phyloP scores from a whole-genome alignment of 2,113 vertebrate genomes.

The Acrocephalus arundinaceus region DNA sequence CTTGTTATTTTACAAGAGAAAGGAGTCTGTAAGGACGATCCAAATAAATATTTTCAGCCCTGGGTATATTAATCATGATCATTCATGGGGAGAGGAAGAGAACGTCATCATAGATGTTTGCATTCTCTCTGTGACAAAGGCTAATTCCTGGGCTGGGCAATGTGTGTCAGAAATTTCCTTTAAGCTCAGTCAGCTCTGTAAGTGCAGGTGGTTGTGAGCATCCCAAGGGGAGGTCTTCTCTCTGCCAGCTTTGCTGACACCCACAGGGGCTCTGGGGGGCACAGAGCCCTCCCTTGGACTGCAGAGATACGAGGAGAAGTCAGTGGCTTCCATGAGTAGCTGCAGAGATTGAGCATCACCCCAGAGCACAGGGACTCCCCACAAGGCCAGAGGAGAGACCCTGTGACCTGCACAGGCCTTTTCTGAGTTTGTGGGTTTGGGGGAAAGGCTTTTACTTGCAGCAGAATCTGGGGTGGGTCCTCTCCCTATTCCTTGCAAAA shows the following conservation, averaged over 20 bases:
- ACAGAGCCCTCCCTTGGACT: background rate
- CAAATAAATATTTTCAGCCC: background rate
- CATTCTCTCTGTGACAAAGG: background rate
- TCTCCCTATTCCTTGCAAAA: background rate
- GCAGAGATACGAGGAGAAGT: background rate
- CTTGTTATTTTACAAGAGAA: background rate
- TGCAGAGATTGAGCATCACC: background rate
- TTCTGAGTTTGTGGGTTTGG: background rate
- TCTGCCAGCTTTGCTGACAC: background rate
- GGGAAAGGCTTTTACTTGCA: background rate
- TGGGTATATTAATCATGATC: background rate
- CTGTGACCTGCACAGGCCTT: background rate
- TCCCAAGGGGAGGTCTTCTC: background rate
- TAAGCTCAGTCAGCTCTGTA: background rate
- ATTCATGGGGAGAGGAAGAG: background rate
- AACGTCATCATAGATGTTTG: background rate
- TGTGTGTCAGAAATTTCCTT: background rate
- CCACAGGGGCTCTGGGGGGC: background rate
- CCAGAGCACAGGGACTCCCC: background rate
- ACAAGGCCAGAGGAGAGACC: background rate
- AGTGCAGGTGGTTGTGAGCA: background rate
- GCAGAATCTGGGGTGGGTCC: background rate
- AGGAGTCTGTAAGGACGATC: background rate
- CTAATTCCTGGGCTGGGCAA: background rate
- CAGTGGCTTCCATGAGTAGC: rapidly evolving